Conservation (phyloP, 2,797 vertebrate species). For the Sebastes diploproa region DNA sequence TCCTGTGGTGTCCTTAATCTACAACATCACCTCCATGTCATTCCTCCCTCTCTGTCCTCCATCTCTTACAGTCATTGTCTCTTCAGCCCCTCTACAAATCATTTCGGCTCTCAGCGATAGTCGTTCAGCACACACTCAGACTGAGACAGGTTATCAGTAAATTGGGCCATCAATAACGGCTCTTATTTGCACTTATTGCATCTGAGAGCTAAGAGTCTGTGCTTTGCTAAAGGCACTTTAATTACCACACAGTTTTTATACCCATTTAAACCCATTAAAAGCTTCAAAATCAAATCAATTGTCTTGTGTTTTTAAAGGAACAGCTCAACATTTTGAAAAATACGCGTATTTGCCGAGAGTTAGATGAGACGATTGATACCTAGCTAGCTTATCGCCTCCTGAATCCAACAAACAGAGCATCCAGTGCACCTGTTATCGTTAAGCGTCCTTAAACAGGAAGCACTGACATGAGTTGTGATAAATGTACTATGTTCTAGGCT, state of each 20-base stretch:
- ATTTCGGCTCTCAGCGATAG: background rate
- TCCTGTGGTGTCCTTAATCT: constrained; percentile 47
- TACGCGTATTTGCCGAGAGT: rapidly evolving
- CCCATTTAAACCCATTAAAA: no score
- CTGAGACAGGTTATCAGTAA: constrained; percentile 6
- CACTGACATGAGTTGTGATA: background rate
- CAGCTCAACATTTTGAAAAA: no score
- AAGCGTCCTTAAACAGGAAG: background rate
- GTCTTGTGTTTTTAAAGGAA: background rate
- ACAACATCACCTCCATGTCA: constrained; percentile 21
- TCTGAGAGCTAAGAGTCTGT: background rate
- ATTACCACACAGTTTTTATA: background rate
- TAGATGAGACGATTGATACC: no score
- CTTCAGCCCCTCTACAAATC: constrained; percentile 29
- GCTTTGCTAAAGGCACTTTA: background rate
- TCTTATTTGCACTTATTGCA: background rate
- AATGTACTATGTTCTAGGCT: background rate
- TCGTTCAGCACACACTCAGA: background rate
- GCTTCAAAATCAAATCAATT: background rate
- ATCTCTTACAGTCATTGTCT: constrained; percentile 12
- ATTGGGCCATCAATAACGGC: constrained; percentile 7
- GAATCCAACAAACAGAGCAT: background rate
- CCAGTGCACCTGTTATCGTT: background rate
- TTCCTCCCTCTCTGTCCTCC: constrained; percentile 12
- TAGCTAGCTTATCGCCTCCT: rapidly evolving